Percentiles rank a stretch among this genome's conserved stretches.
phyloP scores from a whole-genome alignment of 2,113 vertebrate species.

The Zosterops japonicus region DNA sequence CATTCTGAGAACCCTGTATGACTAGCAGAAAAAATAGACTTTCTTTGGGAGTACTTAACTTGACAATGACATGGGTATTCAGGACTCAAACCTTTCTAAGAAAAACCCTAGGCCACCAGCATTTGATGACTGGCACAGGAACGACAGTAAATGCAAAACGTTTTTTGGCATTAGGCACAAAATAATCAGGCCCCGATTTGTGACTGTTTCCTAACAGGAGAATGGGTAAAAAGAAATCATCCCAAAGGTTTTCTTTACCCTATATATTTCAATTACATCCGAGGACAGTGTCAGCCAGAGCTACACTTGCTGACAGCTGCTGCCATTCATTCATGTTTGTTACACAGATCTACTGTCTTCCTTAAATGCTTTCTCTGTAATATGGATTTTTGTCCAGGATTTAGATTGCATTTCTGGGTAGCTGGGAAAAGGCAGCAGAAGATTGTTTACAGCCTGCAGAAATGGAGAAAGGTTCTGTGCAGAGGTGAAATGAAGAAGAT shows the following conservation, averaged over 20 bases:
- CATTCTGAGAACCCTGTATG: neutral
- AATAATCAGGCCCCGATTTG: neutral
- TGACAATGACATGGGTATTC: neutral
- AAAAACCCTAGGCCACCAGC: neutral
- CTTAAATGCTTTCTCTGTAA: neutral
- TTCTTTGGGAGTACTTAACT: neutral
- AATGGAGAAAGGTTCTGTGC: neutral
- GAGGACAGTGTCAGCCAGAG: neutral
- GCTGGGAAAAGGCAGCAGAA: neutral
- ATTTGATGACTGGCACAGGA: neutral
- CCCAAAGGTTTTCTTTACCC: neutral
- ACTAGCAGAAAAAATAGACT: neutral
- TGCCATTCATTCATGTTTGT: neutral
- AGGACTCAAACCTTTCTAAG: neutral
- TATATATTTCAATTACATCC: neutral
- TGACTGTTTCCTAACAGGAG: neutral
- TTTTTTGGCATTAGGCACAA: neutral
- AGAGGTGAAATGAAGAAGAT: neutral
- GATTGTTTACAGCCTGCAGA: conserved; percentile 2
- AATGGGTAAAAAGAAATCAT: neutral
- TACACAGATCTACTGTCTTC: neutral
- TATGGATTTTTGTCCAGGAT: neutral
- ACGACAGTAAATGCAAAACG: neutral
- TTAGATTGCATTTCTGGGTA: neutral
- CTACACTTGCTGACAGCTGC: neutral